Evolutionary conservation across 37 sponge, comb jelly and placozoan genomes (phyloP).

Genomic region (Cliona cf. orientalis): DNA sequence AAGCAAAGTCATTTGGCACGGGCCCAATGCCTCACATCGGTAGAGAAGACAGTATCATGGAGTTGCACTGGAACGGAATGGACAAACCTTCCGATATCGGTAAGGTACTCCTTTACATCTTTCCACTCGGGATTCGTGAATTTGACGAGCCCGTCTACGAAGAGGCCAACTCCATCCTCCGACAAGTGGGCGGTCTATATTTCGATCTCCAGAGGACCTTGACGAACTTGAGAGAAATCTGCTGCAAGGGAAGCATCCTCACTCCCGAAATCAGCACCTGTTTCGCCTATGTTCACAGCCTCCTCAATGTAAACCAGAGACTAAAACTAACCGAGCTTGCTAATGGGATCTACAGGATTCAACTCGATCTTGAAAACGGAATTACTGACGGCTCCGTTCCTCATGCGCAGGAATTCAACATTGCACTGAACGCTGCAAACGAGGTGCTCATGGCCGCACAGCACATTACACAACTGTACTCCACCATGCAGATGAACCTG

Average conservation of each 20-base stretch:
- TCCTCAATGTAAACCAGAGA: conserved; percentile 34
- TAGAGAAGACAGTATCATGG: background rate
- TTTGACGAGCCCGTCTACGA: conserved; percentile 54
- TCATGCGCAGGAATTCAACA: conserved; percentile 16
- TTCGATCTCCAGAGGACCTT: conserved; percentile 31
- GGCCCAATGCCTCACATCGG: background rate
- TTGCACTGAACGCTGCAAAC: conserved; percentile 39
- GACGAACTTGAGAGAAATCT: conserved; percentile 13
- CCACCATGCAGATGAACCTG: conserved; percentile 12
- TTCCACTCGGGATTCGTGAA: conserved; percentile 27
- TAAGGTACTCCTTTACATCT: conserved; percentile 32
- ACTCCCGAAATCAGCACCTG: conserved; percentile 33
- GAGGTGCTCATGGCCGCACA: conserved; percentile 48
- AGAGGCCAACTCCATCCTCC: conserved; percentile 48
- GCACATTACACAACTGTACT: conserved; percentile 22
- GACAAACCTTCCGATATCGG: conserved; percentile 23
- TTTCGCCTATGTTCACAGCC: conserved; percentile 49
- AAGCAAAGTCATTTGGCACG: conserved; percentile 8
- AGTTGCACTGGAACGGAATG: background rate
- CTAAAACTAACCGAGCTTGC: conserved; percentile 20
- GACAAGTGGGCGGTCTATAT: conserved; percentile 38
- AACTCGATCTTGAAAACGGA: conserved; percentile 3
- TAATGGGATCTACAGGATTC: conserved; percentile 30
- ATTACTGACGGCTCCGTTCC: conserved; percentile 3
- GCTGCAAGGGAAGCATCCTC: conserved; percentile 31